Evolutionary conservation across 2,888 invertebrate species (phyloP), one percentile per base, ranked within the genome.

Genomic region (Tigriopus californicus): DNA sequence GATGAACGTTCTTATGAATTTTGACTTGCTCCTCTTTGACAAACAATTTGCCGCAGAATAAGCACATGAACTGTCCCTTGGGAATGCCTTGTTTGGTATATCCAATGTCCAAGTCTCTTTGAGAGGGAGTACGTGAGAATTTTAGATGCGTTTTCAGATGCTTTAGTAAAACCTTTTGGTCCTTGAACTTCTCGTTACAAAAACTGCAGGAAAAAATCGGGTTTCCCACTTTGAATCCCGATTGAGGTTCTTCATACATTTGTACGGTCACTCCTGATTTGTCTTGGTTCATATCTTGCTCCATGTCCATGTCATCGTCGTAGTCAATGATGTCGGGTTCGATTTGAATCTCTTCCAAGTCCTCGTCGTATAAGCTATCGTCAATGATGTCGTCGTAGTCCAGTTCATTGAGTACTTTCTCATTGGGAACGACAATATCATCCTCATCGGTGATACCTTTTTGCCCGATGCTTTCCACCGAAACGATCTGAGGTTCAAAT

Each of bases 281-380:
- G 33, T 33, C 33, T 5, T 3, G 33, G n/a, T 20, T 47, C 18
- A n/a, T 18, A 47, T 4, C 18, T 41, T 25, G 20, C 6, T 15
- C 15, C 15, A 11, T 55, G n/a, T 55, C 41, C 15, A 18, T 33
- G 33, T 41, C 20, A 15, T 55, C 55, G 15, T 55, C 55, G 41
- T 55, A 55, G n/a, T 57, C 57, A 18, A 57, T 40, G 15, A 57
- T 57, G 47, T 57, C 57, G 5, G 59, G 59, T 49, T 44, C 44
- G 33, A 59, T 59, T 47, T 54, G 54, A 12, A 56, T 46, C 25
- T 58, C 58, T 10, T 58, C 49, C 4, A 40, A 2, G 12, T 46
- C 24, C 2, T 58, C 58, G 13, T 46, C 57, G 41, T 33, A 22
- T 15, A 41, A 18, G 2, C 41, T 41, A 11, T 52, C 52, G 10